phyloP scores from a whole-genome alignment of 2,797 vertebrate species.

The Betta splendens region DNA sequence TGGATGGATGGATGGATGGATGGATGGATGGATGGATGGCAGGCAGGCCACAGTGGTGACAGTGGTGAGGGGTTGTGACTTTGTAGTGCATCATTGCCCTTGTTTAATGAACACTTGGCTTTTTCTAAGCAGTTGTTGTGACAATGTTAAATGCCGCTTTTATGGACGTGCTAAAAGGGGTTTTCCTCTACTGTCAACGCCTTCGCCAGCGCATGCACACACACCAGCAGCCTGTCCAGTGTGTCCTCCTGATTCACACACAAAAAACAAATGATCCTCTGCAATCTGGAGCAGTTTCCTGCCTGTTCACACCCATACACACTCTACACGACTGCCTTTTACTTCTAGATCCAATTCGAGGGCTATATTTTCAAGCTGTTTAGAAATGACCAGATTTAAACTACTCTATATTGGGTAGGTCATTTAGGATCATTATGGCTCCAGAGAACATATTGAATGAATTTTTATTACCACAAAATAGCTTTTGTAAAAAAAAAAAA shows the following conservation, averaged over 20 bases:
- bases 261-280: conserved; percentile 51
- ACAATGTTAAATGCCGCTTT: conserved; percentile 83
- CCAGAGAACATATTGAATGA: background rate
- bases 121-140: conserved; percentile 82
- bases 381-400: background rate
- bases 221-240: conserved; percentile 41
- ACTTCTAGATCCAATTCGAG: no score
- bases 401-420: background rate
- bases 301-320: conserved; percentile 1
- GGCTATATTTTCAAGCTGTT: no score
- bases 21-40: no score
- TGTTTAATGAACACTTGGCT: conserved; percentile 77
- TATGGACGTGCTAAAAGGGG: conserved; percentile 78
- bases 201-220: conserved; percentile 26
- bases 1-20: no score
- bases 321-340: background rate
- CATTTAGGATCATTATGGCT: background rate
- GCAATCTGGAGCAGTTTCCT: conserved; percentile 49
- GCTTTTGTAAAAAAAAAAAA: background rate
- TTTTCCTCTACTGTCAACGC: conserved; percentile 55
- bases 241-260: conserved; percentile 45
- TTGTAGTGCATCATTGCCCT: conserved; percentile 79
- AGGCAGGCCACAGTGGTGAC: conserved; percentile 30
- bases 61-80: conserved; percentile 65
- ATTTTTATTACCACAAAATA: background rate